phyloP scores from a whole-genome alignment of 30 jellyfish, hydroid and myxozoan genomes.

The Morbakka virulenta region DNA sequence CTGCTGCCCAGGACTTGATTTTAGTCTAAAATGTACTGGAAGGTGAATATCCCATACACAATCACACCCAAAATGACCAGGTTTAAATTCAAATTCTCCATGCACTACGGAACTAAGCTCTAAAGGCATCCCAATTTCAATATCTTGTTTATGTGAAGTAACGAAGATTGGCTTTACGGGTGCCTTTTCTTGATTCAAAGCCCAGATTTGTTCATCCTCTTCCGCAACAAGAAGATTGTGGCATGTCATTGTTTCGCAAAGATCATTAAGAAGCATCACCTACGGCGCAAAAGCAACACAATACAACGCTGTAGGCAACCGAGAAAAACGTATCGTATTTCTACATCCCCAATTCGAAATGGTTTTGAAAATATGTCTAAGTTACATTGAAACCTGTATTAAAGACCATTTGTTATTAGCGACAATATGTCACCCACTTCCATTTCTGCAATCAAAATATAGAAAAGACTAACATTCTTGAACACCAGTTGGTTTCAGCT shows the following conservation, averaged over 20 bases:
- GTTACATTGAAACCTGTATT: no score
- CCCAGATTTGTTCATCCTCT: conserved; percentile 92
- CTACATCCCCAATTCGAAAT: no score
- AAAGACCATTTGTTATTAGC: no score
- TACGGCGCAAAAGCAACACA: not conserved
- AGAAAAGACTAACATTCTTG: no score
- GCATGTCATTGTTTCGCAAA: conserved; percentile 70
- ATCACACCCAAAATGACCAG: conserved; percentile 90
- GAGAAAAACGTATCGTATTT: no score
- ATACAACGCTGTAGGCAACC: not conserved
- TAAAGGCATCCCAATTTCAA: conserved; percentile 65
- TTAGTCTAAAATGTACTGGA: conserved; percentile 82
- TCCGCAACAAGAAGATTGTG: conserved; percentile 88
- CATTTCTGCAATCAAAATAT: no score
- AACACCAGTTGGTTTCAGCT: no score
- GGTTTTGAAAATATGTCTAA: no score
- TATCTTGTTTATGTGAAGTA: conserved; percentile 28
- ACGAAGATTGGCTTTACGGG: conserved; percentile 66
- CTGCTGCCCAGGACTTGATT: conserved; percentile 66
- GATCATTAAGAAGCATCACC: conserved; percentile 85
- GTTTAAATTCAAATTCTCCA: conserved; percentile 83
- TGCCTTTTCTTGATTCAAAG: conserved; percentile 39
- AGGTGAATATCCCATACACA: conserved; percentile 80
- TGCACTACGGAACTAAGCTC: conserved; percentile 69
- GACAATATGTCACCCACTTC: no score